Conservation (phyloP, 1,140 invertebrate species). For the Campodea augens region DNA sequence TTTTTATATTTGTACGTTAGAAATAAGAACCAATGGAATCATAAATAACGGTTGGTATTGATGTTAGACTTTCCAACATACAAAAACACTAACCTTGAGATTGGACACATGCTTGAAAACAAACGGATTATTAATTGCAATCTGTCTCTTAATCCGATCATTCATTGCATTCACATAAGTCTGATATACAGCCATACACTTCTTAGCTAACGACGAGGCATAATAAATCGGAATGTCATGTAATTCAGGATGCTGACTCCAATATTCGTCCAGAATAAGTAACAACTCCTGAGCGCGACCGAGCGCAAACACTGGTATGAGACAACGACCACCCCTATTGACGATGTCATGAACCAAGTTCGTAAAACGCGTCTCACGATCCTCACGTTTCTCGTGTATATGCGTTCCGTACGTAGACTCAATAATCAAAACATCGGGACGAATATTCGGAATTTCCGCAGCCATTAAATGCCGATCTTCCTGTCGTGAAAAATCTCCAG, state of each 20-base stretch:
- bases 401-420: conserved; percentile 98
- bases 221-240: conserved; percentile 99
- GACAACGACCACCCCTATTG: conserved; percentile 78
- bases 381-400: conserved; percentile 95
- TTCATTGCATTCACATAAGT: conserved; percentile 99
- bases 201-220: conserved; percentile 95
- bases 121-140: conserved; percentile 92
- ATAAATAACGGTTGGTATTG: too few relatives aligned
- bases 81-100: conserved; percentile 53
- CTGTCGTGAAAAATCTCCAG: conserved; percentile 95
- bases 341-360: conserved; percentile 91
- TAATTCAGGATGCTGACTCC: conserved; percentile 91
- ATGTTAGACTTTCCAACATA: too few relatives aligned
- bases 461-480: conserved; percentile 99
- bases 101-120: conserved; percentile 98
- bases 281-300: conserved; percentile 93
- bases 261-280: conserved; percentile 93
- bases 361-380: conserved; percentile 87
- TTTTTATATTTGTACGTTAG: too few relatives aligned
- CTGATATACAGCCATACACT: conserved; percentile 99
- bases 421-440: conserved; percentile 91
- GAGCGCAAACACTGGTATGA: conserved; percentile 97
- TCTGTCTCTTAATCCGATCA: conserved; percentile 85
- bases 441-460: conserved; percentile 89
- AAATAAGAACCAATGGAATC: too few relatives aligned